Evolutionary conservation across 2,888 invertebrate genomes (phyloP), one percentile per base, ranked within the genome.

Genomic region (Ctena decussata): DNA sequence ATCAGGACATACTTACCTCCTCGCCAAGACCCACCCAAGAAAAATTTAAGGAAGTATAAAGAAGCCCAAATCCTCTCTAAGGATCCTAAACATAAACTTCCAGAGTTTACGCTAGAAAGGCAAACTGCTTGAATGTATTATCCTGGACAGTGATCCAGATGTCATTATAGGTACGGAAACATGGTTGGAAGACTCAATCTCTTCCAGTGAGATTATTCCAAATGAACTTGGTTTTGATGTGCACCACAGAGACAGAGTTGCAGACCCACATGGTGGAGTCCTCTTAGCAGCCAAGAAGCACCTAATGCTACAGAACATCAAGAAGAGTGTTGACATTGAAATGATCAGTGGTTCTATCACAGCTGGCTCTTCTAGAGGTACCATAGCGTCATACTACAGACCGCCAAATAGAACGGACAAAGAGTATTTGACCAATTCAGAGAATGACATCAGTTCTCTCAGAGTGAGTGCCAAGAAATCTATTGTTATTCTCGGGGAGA

Each of bases 81-180:
- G 79, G 18, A 44, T 84, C 21, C 30, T 77, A 32, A 73, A 18
- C 21, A 57, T 82, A 24, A 82, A 82, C 69, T 86, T 79, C 46
- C 80, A 80, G 27, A 82, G 82, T 57, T 32, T 71, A 1, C 49
- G 82, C 21, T 76, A 80, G 35, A 85, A 85, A 70, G 73, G 70
- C 8, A 77, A 73, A 18, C 18, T 73, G 15, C 60, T 85, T 18
- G 81, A 74, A 1, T 24, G 39, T 12, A 24, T 85, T 0, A 32
- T 82, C n/a, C 65, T 74, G 35, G 69, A 74, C 3, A 30, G 32
- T 11, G 24, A 27, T n/a, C 80, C 77, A n/a, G 84, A 85, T 49
- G 53, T 85, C 44, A 77, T 78, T 30, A 18, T 85, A 12, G 77
- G 77, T 32, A 85, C 81, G 2, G 84, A 85, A 77, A 81, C 84